Base-by-base conservation (phyloP, 2,797 vertebrate species). In the Mormyrus proboscirostris region DNA sequence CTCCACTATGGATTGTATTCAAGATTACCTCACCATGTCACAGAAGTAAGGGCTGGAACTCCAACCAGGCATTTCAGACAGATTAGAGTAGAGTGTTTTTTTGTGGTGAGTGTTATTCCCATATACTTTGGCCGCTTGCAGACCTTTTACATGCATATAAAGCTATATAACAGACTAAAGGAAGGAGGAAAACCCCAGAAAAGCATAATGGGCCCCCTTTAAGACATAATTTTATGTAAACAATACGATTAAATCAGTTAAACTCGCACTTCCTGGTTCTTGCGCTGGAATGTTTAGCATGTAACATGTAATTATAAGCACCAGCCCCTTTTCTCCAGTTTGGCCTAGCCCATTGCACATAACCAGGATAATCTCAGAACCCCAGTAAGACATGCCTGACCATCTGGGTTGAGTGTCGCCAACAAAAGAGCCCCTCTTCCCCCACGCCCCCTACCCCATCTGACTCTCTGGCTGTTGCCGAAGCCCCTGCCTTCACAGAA, bases 321-420 rank as follows among this genome's bases (percentile, higher is more conserved):
- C 2, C 51, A 33, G 29, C 22, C 50, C 29, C 29, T 9, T 33
- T 41, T 79, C 73, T 41, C 14, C 33, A 79, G 10, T 33, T 69
- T 69, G 62, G 25, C 69, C 33, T 44, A 33, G 4, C 10, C 86
- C 22, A 25, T 44, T 44, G 5, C 16, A 41, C 22, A 49, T 41
- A n/a, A 8, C 49, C 14, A 47, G 83, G 29, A 86, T 69, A 16
- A 59, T 83, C 51, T 89, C 73, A 55, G 76, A 79, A 83, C 73
- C 49, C 88, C 76, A 38, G 44, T n/a, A 59, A 69, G 88, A 83
- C 50, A 47, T 44, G 57, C 79, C 88, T 83, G 88, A 53, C 88
- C 88, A 89, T 89, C 88, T 89, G 88, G 73, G 79, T 38, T 44
- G 33, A 12, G 73, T 19, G 2, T 76, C 19, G 10, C 76, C 38